Evolutionary conservation across 2,797 vertebrate genomes (phyloP).

Genomic region (Eulemur coronatus): DNA sequence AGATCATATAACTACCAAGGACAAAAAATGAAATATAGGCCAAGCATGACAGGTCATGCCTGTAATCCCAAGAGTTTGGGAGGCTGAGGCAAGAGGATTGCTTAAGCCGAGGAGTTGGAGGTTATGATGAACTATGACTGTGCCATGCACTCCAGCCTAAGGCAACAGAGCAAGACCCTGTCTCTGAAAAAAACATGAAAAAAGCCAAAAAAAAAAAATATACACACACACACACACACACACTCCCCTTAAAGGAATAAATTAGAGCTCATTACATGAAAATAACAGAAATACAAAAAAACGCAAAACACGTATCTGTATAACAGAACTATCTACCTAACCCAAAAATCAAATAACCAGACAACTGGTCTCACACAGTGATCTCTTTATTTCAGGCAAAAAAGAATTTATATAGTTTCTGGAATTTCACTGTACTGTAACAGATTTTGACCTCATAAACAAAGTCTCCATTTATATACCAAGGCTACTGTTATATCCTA

Average conservation of each 20-base stretch:
- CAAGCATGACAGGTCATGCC: no score
- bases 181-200: no score
- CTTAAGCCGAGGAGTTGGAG: no score
- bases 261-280: background rate
- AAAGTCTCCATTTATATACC: background rate
- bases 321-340: background rate
- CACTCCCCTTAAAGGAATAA: background rate
- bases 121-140: no score
- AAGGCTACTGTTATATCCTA: background rate
- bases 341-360: background rate
- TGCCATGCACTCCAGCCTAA: no score
- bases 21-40: no score
- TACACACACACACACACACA: no score
- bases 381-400: slow-evolving; percentile 13
- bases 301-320: background rate
- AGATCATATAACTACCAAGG: background rate
- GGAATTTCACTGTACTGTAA: background rate
- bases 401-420: slow-evolving; percentile 8
- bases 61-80: no score
- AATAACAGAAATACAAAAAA: background rate
- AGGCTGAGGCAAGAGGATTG: no score
- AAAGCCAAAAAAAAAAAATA: background rate
- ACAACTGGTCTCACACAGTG: background rate
- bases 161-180: no score
- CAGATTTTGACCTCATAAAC: background rate